Base-by-base conservation (phyloP, 2,888 invertebrate species). In the Zhuqinia jingwanae region DNA sequence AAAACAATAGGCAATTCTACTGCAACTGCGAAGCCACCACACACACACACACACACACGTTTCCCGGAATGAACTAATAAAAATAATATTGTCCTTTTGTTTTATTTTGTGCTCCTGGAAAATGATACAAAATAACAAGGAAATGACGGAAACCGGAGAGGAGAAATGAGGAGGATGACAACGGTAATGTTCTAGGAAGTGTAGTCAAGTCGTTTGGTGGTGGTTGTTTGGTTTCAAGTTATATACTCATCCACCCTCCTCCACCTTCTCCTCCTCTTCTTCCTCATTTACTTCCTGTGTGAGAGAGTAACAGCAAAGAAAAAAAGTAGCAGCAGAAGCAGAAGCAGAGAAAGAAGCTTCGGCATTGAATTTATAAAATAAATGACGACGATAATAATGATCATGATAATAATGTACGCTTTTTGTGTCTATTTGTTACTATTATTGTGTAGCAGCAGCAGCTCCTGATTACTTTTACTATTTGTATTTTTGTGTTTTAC, bases 171-270 rank as follows among this genome's bases (percentile, higher is more conserved):
- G 78, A 78, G 27, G 58, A 77, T n/a, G 77, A 75, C 75, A 15
- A 22, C 45, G 47, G 17, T 75, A 56, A 76, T 76, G 76, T 58
- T 76, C 36, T 58, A 75, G 76, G 58, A 76, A 58, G 76, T 76
- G 58, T 63, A n/a, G 11, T 63, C 13, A 60, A 78, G 63, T 63
- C 78, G 45, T 78, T 78, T 78, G 76, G 76, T 76, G 76, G 76
- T 76, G 76, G 76, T 76, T 78, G 78, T 63, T 78, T 78, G 63
- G 60, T 78, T 63, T 60, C 63, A 63, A 42, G 78, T 78, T 78
- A 58, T 58, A 22, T 50, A 36, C 8, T 73, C 60, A 45, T 45
- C 47, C 36, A 6, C 36, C 36, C 8, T 73, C 73, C 63, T 63
- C 63, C 15, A 45, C 78, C 22, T 47, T 63, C 42, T 78, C 60